Evolutionary conservation across 2,113 vertebrate genomes (phyloP).

Genomic region (Choloepus hoffmanni): DNA sequence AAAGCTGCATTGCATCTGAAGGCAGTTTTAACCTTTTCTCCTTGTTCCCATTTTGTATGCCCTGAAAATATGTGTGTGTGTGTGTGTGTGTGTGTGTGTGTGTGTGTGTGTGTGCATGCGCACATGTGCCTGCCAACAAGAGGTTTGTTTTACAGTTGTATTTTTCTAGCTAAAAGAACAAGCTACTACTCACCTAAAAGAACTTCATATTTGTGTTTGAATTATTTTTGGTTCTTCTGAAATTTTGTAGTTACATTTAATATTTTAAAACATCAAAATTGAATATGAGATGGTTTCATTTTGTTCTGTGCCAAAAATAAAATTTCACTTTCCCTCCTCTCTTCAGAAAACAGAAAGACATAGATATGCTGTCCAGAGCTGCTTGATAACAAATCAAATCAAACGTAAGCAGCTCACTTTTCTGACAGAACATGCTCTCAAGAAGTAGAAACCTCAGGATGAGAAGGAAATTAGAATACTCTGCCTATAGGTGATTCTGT

Average conservation of each 20-base stretch:
- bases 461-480: neutral
- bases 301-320: neutral
- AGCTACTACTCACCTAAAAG: neutral
- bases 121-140: neutral
- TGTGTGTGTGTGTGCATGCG: too few species aligned
- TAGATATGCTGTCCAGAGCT: neutral
- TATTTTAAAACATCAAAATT: neutral
- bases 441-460: neutral
- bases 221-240: neutral
- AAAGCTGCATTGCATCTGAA: neutral
- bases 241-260: neutral
- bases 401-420: neutral
- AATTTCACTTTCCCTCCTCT: neutral
- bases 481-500: neutral
- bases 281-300: neutral
- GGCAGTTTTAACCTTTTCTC: neutral
- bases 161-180: neutral
- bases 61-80: neutral
- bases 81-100: too few species aligned
- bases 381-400: neutral
- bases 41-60: neutral
- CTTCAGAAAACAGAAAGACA: neutral
- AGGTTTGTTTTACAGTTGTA: neutral
- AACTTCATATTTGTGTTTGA: neutral
- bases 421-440: neutral